Evolutionary conservation across 2,888 invertebrate genomes (phyloP), one percentile per base, ranked within the genome.

Genomic region (Sphaeridia pumilis): DNA sequence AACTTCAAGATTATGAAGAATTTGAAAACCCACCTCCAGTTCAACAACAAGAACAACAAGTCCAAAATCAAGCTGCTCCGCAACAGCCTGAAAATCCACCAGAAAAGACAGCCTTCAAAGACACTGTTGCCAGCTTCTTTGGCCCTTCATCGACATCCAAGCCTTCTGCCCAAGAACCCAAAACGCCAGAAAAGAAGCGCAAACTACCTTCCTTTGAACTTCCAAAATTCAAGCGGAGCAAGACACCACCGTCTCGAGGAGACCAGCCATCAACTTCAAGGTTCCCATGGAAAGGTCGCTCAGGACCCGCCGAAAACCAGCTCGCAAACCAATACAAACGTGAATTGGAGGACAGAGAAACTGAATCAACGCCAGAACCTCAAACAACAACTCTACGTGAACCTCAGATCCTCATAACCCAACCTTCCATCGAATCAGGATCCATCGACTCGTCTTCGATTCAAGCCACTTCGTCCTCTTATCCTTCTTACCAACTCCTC

Each of bases 201-300:
- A 50, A 51, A 26, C 22, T 57, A 2, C 46, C 53, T 22, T 57
- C 55, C 28, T 34, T 58, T 20, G 63, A 64, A 20, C 58, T 61
- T 46, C 76, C 62, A 14, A 66, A 64, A 46, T 55, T 62, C 22
- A 63, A 61, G 44, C 54, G 63, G n/a, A 60, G 60, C 31, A 58
- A 61, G 58, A 78, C 78, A 1, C 78, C 80, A 28, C 77, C 78
- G 1, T 12, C 66, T 36, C 2, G 45, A 12, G 17, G 5, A 17
- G 5, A 14, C 5, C 7, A 38, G 38, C 14, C 14, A 10, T 31
- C 31, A 31, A 17, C 38, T 7, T 7, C 38, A 14, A 38, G 20
- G 17, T 31, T 31, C 14, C 5, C 20, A 20, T 5, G 17, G 5
- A 25, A 25, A 22, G 44, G 26, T n/a, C 20, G 24, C 7, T 5